Evolutionary conservation across 2,797 vertebrate species (phyloP).

Genomic region (Ctenopoma multispine): DNA sequence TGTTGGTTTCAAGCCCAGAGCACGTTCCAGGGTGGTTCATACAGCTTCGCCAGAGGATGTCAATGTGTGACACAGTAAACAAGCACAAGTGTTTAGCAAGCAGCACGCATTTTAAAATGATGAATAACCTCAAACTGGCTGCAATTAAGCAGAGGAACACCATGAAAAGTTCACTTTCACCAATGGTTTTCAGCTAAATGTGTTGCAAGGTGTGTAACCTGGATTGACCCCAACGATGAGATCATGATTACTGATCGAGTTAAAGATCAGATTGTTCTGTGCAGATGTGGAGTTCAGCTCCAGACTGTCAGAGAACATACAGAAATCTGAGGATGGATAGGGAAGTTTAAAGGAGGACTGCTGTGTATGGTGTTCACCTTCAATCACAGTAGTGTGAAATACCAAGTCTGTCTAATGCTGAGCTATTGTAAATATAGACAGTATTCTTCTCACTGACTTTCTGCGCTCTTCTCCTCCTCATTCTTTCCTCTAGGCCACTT

Average conservation of each 20-base stretch:
- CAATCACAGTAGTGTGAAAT: conserved; percentile 66
- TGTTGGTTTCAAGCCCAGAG: conserved; percentile 61
- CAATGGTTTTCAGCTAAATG: not conserved
- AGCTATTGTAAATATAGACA: conserved; percentile 23
- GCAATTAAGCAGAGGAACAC: conserved; percentile 13
- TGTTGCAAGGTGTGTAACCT: not conserved
- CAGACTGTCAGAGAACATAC: conserved; percentile 49
- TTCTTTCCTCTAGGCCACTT: not conserved
- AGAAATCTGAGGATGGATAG: conserved; percentile 12
- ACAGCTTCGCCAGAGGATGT: conserved; percentile 72
- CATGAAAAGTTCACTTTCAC: conserved; percentile 21
- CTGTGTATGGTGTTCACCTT: conserved; percentile 18
- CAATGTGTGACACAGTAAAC: conserved; percentile 76
- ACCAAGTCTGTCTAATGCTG: conserved; percentile 36
- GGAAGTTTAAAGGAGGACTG: conserved; percentile 42
- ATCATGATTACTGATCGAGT: conserved; percentile 6
- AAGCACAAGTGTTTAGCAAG: conserved; percentile 51
- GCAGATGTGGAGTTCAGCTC: conserved; percentile 42
- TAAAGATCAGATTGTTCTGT: conserved; percentile 34
- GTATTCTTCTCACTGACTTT: conserved; percentile 14
- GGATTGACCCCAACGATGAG: conserved; percentile 9
- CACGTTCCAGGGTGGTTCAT: conserved; percentile 69
- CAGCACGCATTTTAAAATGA: conserved; percentile 48
- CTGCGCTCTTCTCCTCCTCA: conserved; percentile 20
- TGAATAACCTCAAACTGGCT: conserved; percentile 37